Evolutionary conservation across 2,113 vertebrate species (phyloP), one percentile per base, ranked within the genome.

Genomic region (Gasterosteus nipponicus): DNA sequence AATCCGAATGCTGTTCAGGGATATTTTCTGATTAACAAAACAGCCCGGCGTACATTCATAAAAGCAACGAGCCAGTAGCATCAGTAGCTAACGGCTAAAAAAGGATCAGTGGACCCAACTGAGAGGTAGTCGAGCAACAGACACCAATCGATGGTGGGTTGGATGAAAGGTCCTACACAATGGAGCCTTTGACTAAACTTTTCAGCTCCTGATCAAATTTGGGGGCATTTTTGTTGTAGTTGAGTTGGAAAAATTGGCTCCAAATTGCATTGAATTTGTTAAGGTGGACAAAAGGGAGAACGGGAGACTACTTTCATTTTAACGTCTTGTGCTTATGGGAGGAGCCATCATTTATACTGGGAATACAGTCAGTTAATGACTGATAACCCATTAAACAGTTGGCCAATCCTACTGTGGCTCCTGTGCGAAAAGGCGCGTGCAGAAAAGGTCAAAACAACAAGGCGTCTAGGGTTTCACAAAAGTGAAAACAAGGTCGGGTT

Each of bases 401-500:
- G 29, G 41, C 26, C 39, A 49, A 26, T 59, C 60, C 60, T 35
- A 33, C 22, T 66, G 39, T 71, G 33, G 42, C 62, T 75, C 64
- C 22, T 53, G 49, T 65, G 18, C 54, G 19, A 71, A 69, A 75
- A 51, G 22, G 38, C 62, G 65, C 67, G 58, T 64, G 73, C 73
- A 59, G 41, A 70, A 54, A 77, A 77, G 73, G 78, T 82, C 77
- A 77, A 62, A 87, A 69, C 60, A 84, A 73, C 42, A 74, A 7
- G 77, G 22, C 4, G 31, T 14, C 16, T 26, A 31, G 26, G 15
- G 33, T 72, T 71, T 67, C 56, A 73, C 16, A 73, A 75, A 80
- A 83, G 73, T 77, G 65, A 80, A 85, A 89, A 74, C 78, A 71
- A 71, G 16, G 81, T 59, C 51, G 46, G 61, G 46, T 57, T 86